Evolutionary conservation across 2,113 vertebrate genomes (phyloP).

Genomic region (Apeltes quadracus): DNA sequence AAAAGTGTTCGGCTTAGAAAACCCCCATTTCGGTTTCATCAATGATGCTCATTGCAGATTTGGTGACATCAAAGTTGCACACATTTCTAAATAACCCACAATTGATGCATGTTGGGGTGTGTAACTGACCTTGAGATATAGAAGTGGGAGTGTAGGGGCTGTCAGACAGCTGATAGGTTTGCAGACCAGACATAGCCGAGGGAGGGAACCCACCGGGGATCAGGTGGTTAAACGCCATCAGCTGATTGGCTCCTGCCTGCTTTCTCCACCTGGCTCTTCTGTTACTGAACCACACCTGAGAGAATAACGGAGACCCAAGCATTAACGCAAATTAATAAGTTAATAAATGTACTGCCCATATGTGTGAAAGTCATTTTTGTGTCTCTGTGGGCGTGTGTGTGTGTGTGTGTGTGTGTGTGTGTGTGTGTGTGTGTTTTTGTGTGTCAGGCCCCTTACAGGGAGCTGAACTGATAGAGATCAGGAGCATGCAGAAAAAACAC

Average conservation of each 20-base stretch:
- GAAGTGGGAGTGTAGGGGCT: slow-evolving; percentile 94
- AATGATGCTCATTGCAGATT: no score
- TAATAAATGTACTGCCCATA: not conserved
- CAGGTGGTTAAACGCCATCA: slow-evolving; percentile 99
- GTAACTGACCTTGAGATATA: slow-evolving; percentile 89
- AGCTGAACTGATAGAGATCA: slow-evolving; percentile 68
- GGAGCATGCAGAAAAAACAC: slow-evolving; percentile 50
- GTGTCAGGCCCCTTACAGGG: slow-evolving; percentile 33
- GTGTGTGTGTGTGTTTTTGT: slow-evolving; percentile 27
- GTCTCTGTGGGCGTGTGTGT: slow-evolving; percentile 19
- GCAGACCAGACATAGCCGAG: slow-evolving; percentile 93
- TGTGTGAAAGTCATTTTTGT: slow-evolving; percentile 10
- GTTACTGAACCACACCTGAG: slow-evolving; percentile 99
- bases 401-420: slow-evolving; percentile 9
- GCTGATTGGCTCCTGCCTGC: slow-evolving; percentile 97
- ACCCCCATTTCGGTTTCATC: not conserved
- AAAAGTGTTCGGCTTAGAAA: slow-evolving; percentile 13
- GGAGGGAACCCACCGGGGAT: slow-evolving; percentile 98
- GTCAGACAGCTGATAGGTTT: slow-evolving; percentile 95
- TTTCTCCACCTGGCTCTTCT: slow-evolving; percentile 98
- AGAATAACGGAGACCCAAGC: slow-evolving; percentile 9
- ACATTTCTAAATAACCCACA: not conserved
- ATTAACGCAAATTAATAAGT: slow-evolving; percentile 1
- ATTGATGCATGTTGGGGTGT: not conserved
- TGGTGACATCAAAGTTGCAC: not conserved